These are phyloP conservation scores for Drosophila tripunctata DNA, from an alignment of 2,888 invertebrate species.

Conservation along the genomic window DNA sequence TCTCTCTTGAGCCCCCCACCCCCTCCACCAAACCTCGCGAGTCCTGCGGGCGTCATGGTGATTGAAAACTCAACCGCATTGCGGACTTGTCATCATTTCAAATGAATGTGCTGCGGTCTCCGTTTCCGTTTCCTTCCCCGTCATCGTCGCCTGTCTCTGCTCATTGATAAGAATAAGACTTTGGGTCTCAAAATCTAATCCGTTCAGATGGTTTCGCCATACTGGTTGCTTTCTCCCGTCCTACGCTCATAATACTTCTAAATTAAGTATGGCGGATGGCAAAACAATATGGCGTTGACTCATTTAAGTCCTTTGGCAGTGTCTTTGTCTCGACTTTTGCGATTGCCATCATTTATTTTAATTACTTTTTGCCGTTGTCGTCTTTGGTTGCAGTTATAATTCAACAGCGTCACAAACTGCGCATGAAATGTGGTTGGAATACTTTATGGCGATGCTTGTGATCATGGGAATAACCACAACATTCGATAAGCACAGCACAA, in stretches of 20 bases:
- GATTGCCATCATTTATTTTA: constrained; percentile 80
- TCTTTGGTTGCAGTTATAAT: constrained; percentile 74
- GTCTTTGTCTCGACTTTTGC: constrained; percentile 56
- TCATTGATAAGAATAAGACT: constrained; percentile 60
- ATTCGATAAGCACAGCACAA: constrained; percentile 75
- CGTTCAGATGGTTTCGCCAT: constrained; percentile 56
- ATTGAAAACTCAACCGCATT: constrained; percentile 76
- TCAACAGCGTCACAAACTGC: constrained; percentile 79
- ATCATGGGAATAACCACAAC: constrained; percentile 84
- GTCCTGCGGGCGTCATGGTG: constrained; percentile 68
- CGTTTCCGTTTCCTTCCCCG: not conserved
- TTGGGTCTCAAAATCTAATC: constrained; percentile 67
- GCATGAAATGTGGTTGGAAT: constrained; percentile 85
- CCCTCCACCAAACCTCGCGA: constrained; percentile 4
- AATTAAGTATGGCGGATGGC: constrained; percentile 54
- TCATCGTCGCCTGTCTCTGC: not conserved
- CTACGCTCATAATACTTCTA: constrained; percentile 50
- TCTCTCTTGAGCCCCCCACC: no score
- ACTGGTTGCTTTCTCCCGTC: constrained; percentile 4
- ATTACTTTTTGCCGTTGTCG: constrained; percentile 64
- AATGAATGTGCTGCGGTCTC: constrained; percentile 67
- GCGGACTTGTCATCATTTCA: constrained; percentile 75
- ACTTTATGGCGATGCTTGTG: constrained; percentile 82
- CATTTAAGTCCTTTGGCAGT: constrained; percentile 43
- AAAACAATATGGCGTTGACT: constrained; percentile 67